Percentiles rank a stretch among this genome's conserved stretches.
Evolutionary conservation across 2,888 invertebrate genomes (phyloP).

Genomic region (Fragum sueziense): DNA sequence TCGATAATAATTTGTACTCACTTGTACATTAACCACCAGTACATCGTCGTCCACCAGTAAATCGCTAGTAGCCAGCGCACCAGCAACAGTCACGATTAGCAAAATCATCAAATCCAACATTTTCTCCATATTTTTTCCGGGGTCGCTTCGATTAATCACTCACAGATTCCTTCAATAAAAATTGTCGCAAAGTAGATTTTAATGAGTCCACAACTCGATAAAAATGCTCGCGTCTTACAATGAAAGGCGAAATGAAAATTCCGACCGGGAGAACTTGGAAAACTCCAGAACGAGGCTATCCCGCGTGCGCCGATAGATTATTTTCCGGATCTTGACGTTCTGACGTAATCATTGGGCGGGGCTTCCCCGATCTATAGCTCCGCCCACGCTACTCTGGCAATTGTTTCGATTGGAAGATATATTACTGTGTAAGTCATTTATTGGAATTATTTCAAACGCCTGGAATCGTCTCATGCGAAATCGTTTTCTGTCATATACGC

Average conservation of each 20-base stretch:
- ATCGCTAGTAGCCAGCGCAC: background rate
- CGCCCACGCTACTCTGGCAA: background rate
- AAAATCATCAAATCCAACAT: constrained; percentile 3
- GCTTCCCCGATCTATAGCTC: background rate
- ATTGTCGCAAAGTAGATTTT: background rate
- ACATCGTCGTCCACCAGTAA: constrained; percentile 14
- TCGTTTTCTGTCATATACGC: too few relatives aligned
- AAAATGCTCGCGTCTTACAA: background rate
- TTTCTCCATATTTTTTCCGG: background rate
- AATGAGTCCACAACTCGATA: background rate
- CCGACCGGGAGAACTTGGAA: background rate
- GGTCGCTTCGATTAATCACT: background rate
- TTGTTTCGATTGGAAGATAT: background rate
- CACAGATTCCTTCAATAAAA: background rate
- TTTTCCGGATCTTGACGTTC: background rate
- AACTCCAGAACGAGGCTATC: constrained; percentile 18
- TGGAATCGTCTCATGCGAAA: too few relatives aligned
- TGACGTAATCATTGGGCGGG: background rate
- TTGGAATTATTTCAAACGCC: background rate
- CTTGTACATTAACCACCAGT: background rate
- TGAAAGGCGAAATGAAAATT: background rate
- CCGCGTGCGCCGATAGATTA: background rate
- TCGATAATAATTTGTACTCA: background rate
- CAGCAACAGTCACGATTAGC: background rate
- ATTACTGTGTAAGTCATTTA: background rate